A percentile compares a stretch with the other conserved stretches of the same genome.
These are phyloP conservation scores for Rhagophthalmus giganteus DNA, from an alignment of 2,888 invertebrate species.

Conservation along the genomic window DNA sequence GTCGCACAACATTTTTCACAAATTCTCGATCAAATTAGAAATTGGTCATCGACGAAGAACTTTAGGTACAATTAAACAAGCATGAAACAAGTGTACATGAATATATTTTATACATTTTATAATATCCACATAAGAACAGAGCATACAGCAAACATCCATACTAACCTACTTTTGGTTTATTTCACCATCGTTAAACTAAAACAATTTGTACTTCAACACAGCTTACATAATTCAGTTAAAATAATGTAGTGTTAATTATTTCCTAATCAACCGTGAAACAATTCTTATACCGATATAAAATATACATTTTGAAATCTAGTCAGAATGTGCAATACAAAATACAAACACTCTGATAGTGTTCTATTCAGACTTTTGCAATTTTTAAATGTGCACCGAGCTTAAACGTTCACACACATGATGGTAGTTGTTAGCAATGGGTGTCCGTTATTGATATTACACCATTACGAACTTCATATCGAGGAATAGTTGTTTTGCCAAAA, in stretches of 20 bases:
- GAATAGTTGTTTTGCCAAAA: background rate
- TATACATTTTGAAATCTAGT: no score
- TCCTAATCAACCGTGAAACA: background rate
- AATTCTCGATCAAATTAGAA: no score
- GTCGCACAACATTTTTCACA: no score
- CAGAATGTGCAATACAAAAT: no score
- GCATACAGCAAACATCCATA: slow-evolving; percentile 55
- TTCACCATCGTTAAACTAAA: slow-evolving; percentile 15
- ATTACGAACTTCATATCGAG: no score
- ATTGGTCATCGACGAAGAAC: no score
- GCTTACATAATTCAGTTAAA: slow-evolving; percentile 28
- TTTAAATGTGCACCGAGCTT: no score
- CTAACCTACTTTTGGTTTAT: slow-evolving; percentile 29
- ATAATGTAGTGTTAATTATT: slow-evolving; percentile 10
- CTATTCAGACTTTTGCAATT: no score
- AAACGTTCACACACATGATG: no score
- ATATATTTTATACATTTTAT: slow-evolving; percentile 40
- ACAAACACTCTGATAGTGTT: no score
- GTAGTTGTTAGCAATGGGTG: no score
- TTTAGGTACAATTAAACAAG: background rate
- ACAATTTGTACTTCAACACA: slow-evolving; percentile 44
- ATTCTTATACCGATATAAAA: background rate
- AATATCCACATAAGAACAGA: slow-evolving; percentile 51
- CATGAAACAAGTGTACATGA: slow-evolving; percentile 31
- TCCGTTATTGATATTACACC: no score